phyloP scores from a whole-genome alignment of 2,888 invertebrate genomes.

The Osedax fenrisi region DNA sequence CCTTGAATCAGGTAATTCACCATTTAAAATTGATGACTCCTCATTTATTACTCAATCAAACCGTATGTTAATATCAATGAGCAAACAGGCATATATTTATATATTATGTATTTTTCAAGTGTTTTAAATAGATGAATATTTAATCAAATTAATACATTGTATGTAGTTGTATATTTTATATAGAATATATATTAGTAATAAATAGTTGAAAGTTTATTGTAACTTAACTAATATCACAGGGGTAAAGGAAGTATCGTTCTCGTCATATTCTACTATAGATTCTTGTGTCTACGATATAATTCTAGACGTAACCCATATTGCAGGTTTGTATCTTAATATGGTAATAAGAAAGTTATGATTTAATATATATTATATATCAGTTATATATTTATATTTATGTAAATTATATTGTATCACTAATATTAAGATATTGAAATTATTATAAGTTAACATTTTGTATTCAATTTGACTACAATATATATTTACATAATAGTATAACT shows the following conservation, averaged over 20 bases:
- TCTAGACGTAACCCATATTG: conserved; percentile 92
- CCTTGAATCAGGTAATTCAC: no score
- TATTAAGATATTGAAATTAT: no score
- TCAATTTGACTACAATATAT: no score
- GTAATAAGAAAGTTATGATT: not conserved
- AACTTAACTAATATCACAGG: conserved; percentile 53
- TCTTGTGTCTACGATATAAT: conserved; percentile 76
- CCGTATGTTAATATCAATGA: no score
- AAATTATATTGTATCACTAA: not conserved
- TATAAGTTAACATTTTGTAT: no score
- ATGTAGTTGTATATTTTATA: not conserved
- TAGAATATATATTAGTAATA: not conserved
- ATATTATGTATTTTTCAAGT: no score
- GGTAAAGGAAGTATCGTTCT: conserved; percentile 78
- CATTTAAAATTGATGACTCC: no score
- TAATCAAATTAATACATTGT: not conserved
- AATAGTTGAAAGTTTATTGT: no score
- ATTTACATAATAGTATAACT: no score
- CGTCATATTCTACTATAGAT: conserved; percentile 92
- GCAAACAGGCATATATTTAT: no score
- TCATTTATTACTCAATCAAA: no score
- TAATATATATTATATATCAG: not conserved
- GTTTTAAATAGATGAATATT: no score
- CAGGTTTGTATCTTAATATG: conserved; percentile 55
- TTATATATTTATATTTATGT: not conserved